Percentiles rank a stretch among this genome's conserved stretches.
Evolutionary conservation across 2,888 invertebrate species (phyloP).

Genomic region (Resseliella maxima): DNA sequence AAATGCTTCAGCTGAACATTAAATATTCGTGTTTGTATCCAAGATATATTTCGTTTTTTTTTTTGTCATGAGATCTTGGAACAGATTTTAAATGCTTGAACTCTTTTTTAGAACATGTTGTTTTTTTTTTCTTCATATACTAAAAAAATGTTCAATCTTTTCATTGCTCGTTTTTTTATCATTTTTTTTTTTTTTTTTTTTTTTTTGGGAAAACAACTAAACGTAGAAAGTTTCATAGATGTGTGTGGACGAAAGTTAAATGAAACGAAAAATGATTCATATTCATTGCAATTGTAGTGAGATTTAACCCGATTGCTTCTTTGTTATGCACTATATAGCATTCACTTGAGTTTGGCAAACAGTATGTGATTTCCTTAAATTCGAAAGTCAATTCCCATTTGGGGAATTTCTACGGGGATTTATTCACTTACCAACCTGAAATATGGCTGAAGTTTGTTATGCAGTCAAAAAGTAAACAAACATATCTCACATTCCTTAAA

Average conservation of each 20-base stretch:
- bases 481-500: neutral
- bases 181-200: neutral
- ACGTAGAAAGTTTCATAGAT: neutral
- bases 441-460: neutral
- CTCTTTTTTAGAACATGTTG: neutral
- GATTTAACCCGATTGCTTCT: slow-evolving; percentile 9
- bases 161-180: neutral
- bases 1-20: neutral
- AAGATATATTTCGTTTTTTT: slow-evolving; percentile 41
- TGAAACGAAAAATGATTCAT: slow-evolving; percentile 17
- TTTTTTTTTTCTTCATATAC: neutral
- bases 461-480: neutral
- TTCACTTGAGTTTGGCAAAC: no score
- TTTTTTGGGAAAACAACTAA: neutral
- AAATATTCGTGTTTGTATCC: slow-evolving; percentile 36
- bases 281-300: neutral
- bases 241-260: neutral
- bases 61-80: neutral
- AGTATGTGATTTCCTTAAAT: neutral
- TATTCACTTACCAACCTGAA: neutral
- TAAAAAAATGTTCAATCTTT: neutral
- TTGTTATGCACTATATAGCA: neutral
- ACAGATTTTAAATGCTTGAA: slow-evolving; percentile 23
- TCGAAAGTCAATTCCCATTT: slow-evolving; percentile 17
- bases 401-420: neutral